Percentiles rank a stretch among this genome's conserved stretches.
Conservation (phyloP, 2,113 vertebrate species). For the Gulo gulo region DNA sequence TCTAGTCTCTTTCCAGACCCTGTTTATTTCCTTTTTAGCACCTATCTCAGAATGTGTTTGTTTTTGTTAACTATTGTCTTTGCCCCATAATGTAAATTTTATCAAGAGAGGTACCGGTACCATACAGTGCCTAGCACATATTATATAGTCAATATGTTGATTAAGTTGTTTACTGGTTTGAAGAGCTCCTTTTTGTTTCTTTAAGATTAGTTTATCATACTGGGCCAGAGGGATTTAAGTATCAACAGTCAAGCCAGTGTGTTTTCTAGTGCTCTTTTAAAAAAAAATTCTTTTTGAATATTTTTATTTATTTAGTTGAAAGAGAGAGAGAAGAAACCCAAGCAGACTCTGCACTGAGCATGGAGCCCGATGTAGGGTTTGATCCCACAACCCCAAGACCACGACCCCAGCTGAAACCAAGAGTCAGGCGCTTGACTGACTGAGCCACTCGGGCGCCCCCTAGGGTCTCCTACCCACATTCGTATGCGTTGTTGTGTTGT, state of each 20-base stretch:
- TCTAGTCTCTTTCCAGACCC: neutral
- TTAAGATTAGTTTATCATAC: neutral
- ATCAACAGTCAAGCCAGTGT: neutral
- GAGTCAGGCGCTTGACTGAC: neutral
- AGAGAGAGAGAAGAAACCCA: neutral
- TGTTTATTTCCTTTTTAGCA: neutral
- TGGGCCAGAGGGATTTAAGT: neutral
- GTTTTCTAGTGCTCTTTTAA: neutral
- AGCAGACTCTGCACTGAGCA: neutral
- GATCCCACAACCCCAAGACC: neutral
- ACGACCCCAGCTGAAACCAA: neutral
- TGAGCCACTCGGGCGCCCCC: neutral
- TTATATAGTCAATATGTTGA: neutral
- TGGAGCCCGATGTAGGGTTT: neutral
- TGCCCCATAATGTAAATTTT: neutral
- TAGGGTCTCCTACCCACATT: neutral
- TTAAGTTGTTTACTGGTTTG: neutral
- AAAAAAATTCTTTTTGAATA: neutral
- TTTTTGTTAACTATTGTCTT: neutral
- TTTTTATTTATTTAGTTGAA: neutral
- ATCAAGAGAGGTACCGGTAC: neutral
- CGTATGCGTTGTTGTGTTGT: neutral
- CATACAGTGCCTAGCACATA: neutral
- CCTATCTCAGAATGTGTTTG: neutral
- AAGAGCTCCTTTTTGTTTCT: neutral